A percentile compares a stretch with the other conserved stretches of the same genome.
Evolutionary conservation across 2,888 invertebrate species (phyloP).

Genomic region (Watsonalla binaria): DNA sequence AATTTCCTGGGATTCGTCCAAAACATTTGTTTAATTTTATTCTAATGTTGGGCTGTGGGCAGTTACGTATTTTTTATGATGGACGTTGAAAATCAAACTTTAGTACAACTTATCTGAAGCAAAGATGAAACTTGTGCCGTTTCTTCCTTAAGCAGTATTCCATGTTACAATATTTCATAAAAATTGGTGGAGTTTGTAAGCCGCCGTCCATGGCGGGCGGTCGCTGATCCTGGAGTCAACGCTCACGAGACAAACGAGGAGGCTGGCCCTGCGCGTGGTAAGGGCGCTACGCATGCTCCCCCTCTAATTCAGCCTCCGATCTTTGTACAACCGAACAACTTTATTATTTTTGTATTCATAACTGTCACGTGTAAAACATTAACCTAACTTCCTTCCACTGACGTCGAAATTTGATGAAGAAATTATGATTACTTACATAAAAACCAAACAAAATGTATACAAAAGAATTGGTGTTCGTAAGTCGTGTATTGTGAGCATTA

Average conservation of each 20-base stretch:
- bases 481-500: background rate
- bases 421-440: background rate
- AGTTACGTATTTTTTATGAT: too few species aligned
- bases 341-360: too few species aligned
- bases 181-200: too few species aligned
- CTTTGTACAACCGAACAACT: too few species aligned
- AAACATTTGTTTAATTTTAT: slow-evolving; percentile 2
- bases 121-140: too few species aligned
- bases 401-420: background rate
- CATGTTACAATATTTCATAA: too few species aligned
- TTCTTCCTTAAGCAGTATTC: too few species aligned
- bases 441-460: background rate
- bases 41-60: background rate
- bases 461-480: background rate
- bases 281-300: slow-evolving; percentile 1
- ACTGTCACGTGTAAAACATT: too few species aligned
- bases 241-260: slow-evolving; percentile 4
- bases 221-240: slow-evolving; percentile 10
- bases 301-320: background rate
- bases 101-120: too few species aligned
- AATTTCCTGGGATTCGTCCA: slow-evolving; percentile 13
- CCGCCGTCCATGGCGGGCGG: slow-evolving; percentile 1
- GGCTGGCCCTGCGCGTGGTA: slow-evolving; percentile 3
- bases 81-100: too few species aligned
- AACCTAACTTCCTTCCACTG: too few species aligned